These are phyloP conservation scores for Eilema sororculum DNA, from an alignment of 2,888 invertebrate species.

Conservation along the genomic window DNA sequence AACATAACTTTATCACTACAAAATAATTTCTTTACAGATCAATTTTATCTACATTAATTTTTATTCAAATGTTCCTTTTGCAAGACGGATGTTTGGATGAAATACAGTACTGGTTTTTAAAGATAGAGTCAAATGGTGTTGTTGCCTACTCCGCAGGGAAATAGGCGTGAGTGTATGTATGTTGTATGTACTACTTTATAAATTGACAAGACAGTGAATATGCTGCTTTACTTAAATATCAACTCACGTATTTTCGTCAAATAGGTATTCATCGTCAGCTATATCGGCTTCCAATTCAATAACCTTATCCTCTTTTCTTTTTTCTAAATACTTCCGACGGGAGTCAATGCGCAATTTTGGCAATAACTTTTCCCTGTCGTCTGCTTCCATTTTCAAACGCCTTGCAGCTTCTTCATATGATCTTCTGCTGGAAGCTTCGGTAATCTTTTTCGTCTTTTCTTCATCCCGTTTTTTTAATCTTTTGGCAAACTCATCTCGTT, in stretches of 20 bases:
- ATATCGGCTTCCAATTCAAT: slow-evolving; percentile 98
- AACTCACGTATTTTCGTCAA: slow-evolving; percentile 94
- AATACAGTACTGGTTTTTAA: no score
- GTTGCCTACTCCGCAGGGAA: no score
- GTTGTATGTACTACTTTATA: no score
- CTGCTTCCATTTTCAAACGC: slow-evolving; percentile 94
- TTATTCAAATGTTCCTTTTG: not conserved
- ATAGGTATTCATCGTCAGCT: slow-evolving; percentile 97
- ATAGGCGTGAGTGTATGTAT: no score
- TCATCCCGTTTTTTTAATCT: slow-evolving; percentile 96
- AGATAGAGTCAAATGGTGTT: no score
- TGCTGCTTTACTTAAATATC: not conserved
- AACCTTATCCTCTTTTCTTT: slow-evolving; percentile 98
- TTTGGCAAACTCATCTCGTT: slow-evolving; percentile 97
- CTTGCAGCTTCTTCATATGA: slow-evolving; percentile 96
- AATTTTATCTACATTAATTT: not conserved
- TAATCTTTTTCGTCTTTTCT: slow-evolving; percentile 93
- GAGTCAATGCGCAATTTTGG: slow-evolving; percentile 96
- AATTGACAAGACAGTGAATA: not conserved
- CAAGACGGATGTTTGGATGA: not conserved
- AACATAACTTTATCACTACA: not conserved
- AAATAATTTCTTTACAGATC: not conserved
- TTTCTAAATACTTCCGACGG: slow-evolving; percentile 96
- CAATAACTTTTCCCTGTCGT: slow-evolving; percentile 94
- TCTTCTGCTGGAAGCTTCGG: slow-evolving; percentile 89